Evolutionary conservation across 2,797 vertebrate species (phyloP).

Genomic region (Rhynchonycteris naso): DNA sequence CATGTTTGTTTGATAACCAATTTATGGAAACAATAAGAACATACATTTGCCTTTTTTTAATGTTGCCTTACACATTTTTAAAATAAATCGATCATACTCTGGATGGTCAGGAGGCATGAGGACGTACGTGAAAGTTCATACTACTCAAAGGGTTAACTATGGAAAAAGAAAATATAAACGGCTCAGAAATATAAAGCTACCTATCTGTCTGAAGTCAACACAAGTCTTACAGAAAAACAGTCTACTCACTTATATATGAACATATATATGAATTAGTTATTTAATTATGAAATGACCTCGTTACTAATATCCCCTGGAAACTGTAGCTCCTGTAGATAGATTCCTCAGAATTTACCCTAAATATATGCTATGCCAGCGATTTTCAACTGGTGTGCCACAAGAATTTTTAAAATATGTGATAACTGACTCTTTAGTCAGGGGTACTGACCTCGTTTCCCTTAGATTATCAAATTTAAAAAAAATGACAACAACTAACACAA

Average conservation of each 20-base stretch:
- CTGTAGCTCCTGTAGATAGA: not conserved
- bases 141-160: no score
- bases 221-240: not conserved
- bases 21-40: no score
- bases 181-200: not conserved
- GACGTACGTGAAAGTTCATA: no score
- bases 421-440: not conserved
- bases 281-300: not conserved
- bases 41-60: no score
- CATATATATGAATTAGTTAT: not conserved
- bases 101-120: no score
- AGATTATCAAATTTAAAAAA: not conserved
- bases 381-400: not conserved
- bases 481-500: not conserved
- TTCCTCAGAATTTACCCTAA: not conserved
- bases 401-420: not conserved
- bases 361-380: not conserved
- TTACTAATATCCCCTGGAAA: not conserved
- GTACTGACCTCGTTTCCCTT: not conserved
- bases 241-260: not conserved
- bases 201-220: not conserved
- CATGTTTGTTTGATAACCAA: no score
- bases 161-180: not conserved
- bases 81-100: no score
- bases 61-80: no score